A percentile compares a stretch with the other conserved stretches of the same genome.
These are phyloP conservation scores for Genyomyrus donnyi DNA, from an alignment of 2,113 vertebrate genomes.

Conservation along the genomic window DNA sequence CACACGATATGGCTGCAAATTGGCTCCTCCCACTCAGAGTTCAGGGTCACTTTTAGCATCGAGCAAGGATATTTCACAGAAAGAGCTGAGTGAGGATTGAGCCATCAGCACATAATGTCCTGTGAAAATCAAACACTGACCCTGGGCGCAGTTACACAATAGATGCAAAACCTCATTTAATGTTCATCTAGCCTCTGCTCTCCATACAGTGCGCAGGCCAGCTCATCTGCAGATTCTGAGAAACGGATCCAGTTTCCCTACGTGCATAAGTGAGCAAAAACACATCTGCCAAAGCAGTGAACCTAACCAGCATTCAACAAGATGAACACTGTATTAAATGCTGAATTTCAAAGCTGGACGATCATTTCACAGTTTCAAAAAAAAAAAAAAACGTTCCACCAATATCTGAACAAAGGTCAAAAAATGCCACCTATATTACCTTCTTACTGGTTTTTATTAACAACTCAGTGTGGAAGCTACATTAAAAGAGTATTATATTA, in stretches of 20 bases:
- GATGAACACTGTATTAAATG: not conserved
- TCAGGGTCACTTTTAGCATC: not conserved
- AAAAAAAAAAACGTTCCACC: not conserved
- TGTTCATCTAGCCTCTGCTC: not conserved
- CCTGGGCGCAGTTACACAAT: not conserved
- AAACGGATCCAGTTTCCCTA: not conserved
- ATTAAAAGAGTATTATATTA: not conserved
- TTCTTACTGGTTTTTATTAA: not conserved
- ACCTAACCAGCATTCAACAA: not conserved
- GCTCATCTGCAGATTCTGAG: not conserved
- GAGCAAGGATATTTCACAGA: not conserved
- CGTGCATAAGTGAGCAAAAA: not conserved
- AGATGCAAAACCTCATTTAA: not conserved
- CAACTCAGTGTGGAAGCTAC: not conserved
- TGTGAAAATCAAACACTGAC: not conserved
- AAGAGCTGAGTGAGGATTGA: not conserved
- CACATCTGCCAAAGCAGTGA: not conserved
- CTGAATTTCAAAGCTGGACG: not conserved
- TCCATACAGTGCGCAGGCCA: not conserved
- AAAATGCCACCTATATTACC: not conserved
- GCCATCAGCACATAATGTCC: not conserved
- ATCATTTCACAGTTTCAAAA: not conserved
- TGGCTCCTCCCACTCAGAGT: not conserved
- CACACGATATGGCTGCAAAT: not conserved
- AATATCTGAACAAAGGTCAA: not conserved